Evolutionary conservation across 2,113 vertebrate genomes (phyloP).

Genomic region (Xenopus laevis): DNA sequence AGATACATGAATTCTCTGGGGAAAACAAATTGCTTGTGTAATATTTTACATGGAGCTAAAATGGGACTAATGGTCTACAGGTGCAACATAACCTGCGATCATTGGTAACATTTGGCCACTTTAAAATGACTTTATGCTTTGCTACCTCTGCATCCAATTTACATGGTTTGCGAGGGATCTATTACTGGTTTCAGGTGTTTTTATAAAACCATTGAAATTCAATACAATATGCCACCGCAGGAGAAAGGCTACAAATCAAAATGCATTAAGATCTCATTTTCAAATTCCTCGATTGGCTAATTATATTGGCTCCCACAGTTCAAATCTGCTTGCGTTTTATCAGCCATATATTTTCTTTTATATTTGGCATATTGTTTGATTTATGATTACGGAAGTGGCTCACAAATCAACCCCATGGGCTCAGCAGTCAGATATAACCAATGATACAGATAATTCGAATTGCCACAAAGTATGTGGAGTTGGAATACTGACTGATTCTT

Average conservation of each 20-base stretch:
- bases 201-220: background rate
- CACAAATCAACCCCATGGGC: background rate
- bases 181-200: slow-evolving; percentile 33
- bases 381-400: background rate
- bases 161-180: slow-evolving; percentile 27
- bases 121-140: slow-evolving; percentile 1
- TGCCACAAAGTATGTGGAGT: background rate
- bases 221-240: slow-evolving; percentile 5
- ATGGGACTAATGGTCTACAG: slow-evolving; percentile 29
- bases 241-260: slow-evolving; percentile 13
- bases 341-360: background rate
- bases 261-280: slow-evolving; percentile 9
- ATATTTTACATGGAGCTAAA: slow-evolving; percentile 27
- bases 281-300: background rate
- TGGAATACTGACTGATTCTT: background rate
- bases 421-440: background rate
- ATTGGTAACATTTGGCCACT: slow-evolving; percentile 11
- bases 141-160: slow-evolving; percentile 29
- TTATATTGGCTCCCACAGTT: background rate
- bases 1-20: slow-evolving; percentile 4
- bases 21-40: background rate
- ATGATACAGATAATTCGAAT: background rate
- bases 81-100: slow-evolving; percentile 11
- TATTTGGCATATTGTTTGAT: background rate
- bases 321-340: slow-evolving; percentile 3